phyloP scores from a whole-genome alignment of 2,888 invertebrate species.

The Exephanes ischioxanthus region DNA sequence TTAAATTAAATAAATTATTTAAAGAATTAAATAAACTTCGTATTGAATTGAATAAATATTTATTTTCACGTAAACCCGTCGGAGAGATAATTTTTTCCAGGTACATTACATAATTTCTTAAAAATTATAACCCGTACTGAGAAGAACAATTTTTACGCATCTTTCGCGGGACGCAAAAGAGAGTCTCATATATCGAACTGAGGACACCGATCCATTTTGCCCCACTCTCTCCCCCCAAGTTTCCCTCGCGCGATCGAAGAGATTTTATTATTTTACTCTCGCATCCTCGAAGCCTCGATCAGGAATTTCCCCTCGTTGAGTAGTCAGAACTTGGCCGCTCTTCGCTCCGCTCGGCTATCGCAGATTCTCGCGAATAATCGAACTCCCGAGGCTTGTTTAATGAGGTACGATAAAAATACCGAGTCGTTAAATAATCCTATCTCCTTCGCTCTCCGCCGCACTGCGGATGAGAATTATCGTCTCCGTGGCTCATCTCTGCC shows the following conservation, averaged over 20 bases:
- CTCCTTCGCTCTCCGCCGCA: background rate
- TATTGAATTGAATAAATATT: no score
- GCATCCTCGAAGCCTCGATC: background rate
- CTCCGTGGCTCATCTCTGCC: conserved; percentile 10
- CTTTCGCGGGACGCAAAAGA: no score
- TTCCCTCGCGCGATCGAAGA: background rate
- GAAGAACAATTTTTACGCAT: no score
- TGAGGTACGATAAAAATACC: conserved; percentile 14
- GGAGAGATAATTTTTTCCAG: no score
- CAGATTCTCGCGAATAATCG: conserved; percentile 7
- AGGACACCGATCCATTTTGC: background rate
- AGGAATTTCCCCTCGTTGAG: background rate
- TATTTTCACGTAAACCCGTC: no score
- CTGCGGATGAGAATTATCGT: conserved; percentile 24
- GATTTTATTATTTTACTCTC: background rate
- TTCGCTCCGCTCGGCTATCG: background rate
- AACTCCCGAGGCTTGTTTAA: conserved; percentile 4
- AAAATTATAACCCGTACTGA: no score
- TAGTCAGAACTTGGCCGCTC: background rate
- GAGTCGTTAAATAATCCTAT: background rate
- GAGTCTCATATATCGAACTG: no score
- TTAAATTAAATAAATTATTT: no score
- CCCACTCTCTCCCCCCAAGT: background rate
- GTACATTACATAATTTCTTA: no score
- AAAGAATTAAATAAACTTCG: no score